Evolutionary conservation across 2,113 vertebrate genomes (phyloP).

Genomic region (Haliaeetus leucogaster): DNA sequence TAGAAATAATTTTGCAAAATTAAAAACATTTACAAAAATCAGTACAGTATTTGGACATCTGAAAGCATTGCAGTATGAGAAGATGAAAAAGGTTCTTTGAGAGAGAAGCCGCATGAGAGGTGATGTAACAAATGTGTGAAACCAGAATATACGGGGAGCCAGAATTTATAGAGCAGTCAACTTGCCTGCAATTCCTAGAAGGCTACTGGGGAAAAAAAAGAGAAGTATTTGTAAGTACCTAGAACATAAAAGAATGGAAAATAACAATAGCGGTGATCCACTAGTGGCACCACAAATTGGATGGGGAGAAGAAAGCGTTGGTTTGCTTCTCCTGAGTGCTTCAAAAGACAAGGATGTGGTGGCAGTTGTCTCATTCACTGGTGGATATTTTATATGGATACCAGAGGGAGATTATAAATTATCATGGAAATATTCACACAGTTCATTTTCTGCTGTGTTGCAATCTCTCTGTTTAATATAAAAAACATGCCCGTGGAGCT

Average conservation of each 20-base stretch:
- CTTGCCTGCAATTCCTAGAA: neutral
- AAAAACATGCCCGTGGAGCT: neutral
- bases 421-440: neutral
- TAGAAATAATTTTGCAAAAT: neutral
- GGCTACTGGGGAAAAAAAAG: neutral
- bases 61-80: neutral
- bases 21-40: neutral
- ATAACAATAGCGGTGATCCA: neutral
- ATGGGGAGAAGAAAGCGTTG: neutral
- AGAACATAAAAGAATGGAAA: neutral
- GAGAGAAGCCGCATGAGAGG: fast-evolving
- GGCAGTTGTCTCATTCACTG: neutral
- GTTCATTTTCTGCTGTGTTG: neutral
- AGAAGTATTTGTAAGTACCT: neutral
- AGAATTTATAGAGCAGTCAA: neutral
- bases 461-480: neutral
- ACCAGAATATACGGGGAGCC: neutral
- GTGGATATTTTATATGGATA: neutral
- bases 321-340: neutral
- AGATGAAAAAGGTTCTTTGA: neutral
- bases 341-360: neutral
- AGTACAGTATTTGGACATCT: neutral
- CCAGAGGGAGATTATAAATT: neutral
- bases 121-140: neutral
- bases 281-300: neutral